Conservation (phyloP, 2,888 invertebrate species). For the Drosophila niveifrons region DNA sequence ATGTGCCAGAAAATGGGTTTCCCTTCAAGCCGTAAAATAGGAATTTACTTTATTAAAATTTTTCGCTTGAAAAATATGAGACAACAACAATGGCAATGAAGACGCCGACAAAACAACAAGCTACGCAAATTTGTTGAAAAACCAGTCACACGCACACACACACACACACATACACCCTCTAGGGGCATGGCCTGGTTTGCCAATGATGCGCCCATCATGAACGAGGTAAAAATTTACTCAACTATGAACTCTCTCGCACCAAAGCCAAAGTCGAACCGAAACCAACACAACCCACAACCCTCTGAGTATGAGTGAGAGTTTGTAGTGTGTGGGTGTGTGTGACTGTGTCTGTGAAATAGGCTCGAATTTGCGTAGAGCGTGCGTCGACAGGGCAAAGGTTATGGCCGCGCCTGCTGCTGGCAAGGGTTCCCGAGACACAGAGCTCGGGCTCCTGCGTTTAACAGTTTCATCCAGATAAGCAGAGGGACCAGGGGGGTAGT, state of each 20-base stretch:
- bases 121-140: slow-evolving; percentile 62
- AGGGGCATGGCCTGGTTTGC: slow-evolving; percentile 14
- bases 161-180: slow-evolving; percentile 4
- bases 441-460: slow-evolving; percentile 50
- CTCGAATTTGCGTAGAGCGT: slow-evolving; percentile 67
- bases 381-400: slow-evolving; percentile 65
- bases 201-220: slow-evolving; percentile 60
- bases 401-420: slow-evolving; percentile 60
- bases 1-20: slow-evolving; percentile 26
- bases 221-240: slow-evolving; percentile 81
- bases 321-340: background rate
- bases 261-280: slow-evolving; percentile 10
- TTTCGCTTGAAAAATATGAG: slow-evolving; percentile 78
- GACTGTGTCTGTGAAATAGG: slow-evolving; percentile 59
- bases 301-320: too few species aligned
- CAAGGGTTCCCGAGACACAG: slow-evolving; percentile 52
- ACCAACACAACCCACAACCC: slow-evolving; percentile 22
- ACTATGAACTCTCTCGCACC: slow-evolving; percentile 68
- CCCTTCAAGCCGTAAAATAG: slow-evolving; percentile 70
- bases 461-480: slow-evolving; percentile 56
- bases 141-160: slow-evolving; percentile 16
- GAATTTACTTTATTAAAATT: slow-evolving; percentile 81
- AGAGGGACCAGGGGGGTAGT: slow-evolving; percentile 2
- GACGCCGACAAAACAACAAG: slow-evolving; percentile 52
- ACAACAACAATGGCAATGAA: slow-evolving; percentile 68